These are phyloP conservation scores for Aldrovandia affinis DNA, from an alignment of 2,797 vertebrate species.

Conservation along the genomic window DNA sequence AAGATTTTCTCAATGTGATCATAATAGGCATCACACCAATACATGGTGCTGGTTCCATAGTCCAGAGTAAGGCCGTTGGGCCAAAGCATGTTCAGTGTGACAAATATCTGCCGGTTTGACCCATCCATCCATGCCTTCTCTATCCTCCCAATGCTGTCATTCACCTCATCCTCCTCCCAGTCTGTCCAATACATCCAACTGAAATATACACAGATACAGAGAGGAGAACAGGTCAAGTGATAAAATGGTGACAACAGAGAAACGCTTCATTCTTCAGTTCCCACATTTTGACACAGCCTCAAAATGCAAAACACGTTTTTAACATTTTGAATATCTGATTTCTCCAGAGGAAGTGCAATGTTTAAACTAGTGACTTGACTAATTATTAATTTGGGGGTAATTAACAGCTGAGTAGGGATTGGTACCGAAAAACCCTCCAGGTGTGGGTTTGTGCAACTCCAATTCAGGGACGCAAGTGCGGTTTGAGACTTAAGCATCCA, in stretches of 20 bases:
- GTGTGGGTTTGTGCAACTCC: background rate
- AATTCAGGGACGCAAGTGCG: background rate
- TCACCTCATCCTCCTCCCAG: constrained; percentile 98
- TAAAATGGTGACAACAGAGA: background rate
- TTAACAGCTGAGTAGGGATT: constrained; percentile 20
- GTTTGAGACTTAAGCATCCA: background rate
- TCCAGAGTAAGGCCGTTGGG: constrained; percentile 97
- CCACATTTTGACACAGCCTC: background rate
- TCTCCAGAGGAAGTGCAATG: background rate
- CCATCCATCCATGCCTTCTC: constrained; percentile 99
- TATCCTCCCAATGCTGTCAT: constrained; percentile 95
- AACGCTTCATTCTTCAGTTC: background rate
- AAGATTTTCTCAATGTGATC: constrained; percentile 97
- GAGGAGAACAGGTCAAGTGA: background rate
- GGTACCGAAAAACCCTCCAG: background rate
- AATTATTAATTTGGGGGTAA: constrained; percentile 5
- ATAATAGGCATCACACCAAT: constrained; percentile 98
- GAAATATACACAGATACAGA: constrained; percentile 30
- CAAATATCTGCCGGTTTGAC: constrained; percentile 87
- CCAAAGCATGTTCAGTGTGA: constrained; percentile 98
- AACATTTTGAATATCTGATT: background rate
- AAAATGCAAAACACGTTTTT: background rate
- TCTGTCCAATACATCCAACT: constrained; percentile 99
- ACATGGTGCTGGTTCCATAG: constrained; percentile 81
- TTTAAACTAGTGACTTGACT: background rate